Conservation (phyloP, 2,113 vertebrate species). For the Crotalus viridis region DNA sequence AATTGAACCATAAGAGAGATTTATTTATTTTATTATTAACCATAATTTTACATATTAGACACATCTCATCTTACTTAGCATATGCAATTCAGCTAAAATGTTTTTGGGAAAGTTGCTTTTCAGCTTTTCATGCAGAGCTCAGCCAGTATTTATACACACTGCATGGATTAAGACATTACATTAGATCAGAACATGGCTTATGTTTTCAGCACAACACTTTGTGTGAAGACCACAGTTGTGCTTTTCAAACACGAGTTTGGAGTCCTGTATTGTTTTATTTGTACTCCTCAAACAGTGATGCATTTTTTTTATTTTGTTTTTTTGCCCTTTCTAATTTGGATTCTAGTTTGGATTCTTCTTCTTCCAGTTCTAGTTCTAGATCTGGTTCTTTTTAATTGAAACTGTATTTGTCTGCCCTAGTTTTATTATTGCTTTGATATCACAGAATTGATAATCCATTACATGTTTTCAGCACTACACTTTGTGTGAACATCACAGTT, state of each 20-base stretch:
- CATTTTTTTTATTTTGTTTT: background rate
- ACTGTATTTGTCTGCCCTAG: background rate
- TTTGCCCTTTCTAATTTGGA: background rate
- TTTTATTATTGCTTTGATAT: too few relatives aligned
- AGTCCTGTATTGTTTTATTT: background rate
- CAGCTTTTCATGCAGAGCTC: background rate
- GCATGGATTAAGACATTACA: background rate
- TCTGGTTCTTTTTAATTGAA: background rate
- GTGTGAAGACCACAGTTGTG: background rate
- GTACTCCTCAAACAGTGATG: background rate
- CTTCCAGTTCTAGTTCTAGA: background rate
- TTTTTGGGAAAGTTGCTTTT: background rate
- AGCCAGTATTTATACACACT: background rate
- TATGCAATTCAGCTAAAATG: background rate
- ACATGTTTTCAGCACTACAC: background rate
- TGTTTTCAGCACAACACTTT: background rate
- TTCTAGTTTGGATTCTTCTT: background rate
- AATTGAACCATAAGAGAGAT: background rate
- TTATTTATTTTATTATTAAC: background rate
- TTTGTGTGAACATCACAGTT: too few relatives aligned
- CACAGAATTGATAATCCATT: background rate
- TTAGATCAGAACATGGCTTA: background rate
- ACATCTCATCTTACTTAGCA: background rate
- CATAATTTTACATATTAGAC: background rate
- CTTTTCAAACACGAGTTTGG: background rate